A percentile compares a stretch with the other conserved stretches of the same genome.
Evolutionary conservation across 2,797 vertebrate species (phyloP).

Genomic region (Chromobotia macracanthus): DNA sequence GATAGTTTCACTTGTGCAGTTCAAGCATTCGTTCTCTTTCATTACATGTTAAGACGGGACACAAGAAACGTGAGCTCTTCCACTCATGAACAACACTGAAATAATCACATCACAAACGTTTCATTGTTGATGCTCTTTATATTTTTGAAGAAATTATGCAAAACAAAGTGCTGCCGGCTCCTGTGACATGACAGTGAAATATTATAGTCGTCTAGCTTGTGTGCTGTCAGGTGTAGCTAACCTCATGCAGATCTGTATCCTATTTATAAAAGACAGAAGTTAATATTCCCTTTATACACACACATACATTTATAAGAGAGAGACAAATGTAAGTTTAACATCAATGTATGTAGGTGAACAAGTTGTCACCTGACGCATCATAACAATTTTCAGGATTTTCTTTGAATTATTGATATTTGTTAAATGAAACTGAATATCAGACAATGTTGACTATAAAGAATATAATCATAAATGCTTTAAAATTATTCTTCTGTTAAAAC

Average conservation of each 20-base stretch:
- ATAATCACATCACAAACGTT: not conserved
- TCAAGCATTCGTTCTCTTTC: not conserved
- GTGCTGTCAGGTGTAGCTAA: constrained; percentile 21
- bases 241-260: not conserved
- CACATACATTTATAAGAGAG: too few species aligned
- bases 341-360: not conserved
- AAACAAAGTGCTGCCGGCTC: constrained; percentile 16
- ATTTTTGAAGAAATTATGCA: constrained; percentile 28
- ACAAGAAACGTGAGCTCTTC: not conserved
- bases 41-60: not conserved
- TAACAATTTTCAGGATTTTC: not conserved
- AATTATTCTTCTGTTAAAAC: not conserved
- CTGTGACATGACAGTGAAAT: constrained; percentile 3
- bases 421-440: not conserved
- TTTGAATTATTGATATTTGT: not conserved
- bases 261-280: constrained; percentile 12
- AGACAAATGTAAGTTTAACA: not conserved
- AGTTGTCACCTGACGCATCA: not conserved
- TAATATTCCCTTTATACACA: not conserved
- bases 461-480: not conserved
- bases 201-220: constrained; percentile 4
- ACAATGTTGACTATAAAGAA: not conserved
- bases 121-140: not conserved
- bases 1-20: constrained; percentile 14
- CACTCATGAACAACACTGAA: not conserved